Conservation (phyloP, 2,888 invertebrate genomes). For the Dryobotodes eremita region DNA sequence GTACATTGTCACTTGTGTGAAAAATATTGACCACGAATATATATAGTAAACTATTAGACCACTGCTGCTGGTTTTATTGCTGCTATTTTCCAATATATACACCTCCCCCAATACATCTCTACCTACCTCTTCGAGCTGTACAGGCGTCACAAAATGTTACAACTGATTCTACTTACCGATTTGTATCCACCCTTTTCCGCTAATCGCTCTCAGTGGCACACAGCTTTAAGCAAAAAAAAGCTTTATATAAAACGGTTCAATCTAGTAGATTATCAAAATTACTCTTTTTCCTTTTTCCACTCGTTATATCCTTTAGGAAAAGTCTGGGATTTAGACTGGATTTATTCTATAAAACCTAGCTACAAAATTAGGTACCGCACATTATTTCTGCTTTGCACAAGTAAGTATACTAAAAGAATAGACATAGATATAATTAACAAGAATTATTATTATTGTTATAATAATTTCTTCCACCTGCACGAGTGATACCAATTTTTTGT, state of each 20-base stretch:
- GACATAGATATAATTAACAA: too few relatives aligned
- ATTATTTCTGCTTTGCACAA: not conserved
- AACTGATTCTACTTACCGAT: not conserved
- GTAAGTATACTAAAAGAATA: not conserved
- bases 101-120: not conserved
- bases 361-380: not conserved
- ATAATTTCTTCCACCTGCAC: not conserved
- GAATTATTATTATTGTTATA: too few relatives aligned
- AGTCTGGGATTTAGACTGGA: conserved; percentile 19
- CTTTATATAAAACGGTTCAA: conserved; percentile 40
- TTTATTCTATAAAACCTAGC: conserved; percentile 18
- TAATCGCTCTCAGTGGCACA: conserved; percentile 17
- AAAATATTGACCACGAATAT: too few relatives aligned
- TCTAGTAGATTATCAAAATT: conserved; percentile 42
- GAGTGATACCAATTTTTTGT: too few relatives aligned
- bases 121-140: too few relatives aligned
- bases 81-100: too few relatives aligned
- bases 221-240: conserved; percentile 9
- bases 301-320: conserved; percentile 22
- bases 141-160: not conserved
- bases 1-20: too few relatives aligned
- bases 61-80: too few relatives aligned
- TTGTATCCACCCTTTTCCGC: not conserved
- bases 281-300: conserved; percentile 12
- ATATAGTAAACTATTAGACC: too few relatives aligned